Base-by-base conservation (phyloP, 2,888 invertebrate species). In the Pachymerium ferrugineum region DNA sequence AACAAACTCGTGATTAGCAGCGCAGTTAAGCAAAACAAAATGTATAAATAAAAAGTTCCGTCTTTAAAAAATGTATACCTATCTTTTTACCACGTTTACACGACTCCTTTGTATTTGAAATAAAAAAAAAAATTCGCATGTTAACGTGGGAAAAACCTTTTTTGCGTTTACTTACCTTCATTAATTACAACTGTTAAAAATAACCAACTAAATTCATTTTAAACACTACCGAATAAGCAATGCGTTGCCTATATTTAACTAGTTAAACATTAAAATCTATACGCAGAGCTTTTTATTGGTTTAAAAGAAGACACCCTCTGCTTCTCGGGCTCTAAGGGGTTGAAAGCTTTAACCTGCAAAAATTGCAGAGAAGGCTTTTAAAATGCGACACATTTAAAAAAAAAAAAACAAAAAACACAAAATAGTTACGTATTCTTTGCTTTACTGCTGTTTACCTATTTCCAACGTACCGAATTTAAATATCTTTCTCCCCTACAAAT, bases 311-410 rank as follows among this genome's bases (percentile, higher is more conserved):
- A 67, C 68, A 73, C 73, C 67, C 68, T 68, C 67, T 73, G 68
- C 73, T 73, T 68, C 73, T 33, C 29, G 73, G 72, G 68, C 16
- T 54, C 73, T 73, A 28, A 67, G 47, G 28, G 29, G 73, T 31
- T 73, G 73, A 28, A 25, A 73, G 33, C 67, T 73, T 73, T 73
- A 73, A 73, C 73, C 73, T 73, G 73, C 73, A 73, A 73, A 71
- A 73, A 73, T 68, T 73, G 73, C 73, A 73, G 73, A 33, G 70
- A 72, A 72, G 35, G 47, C 72, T 42, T 72, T 72, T 72, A 71
- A 71, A n/a, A 35, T 35, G 16, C 71, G 35, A 62, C 22, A 62
- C 22, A 71, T 30, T 54, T 62, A 16, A 19, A 54, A 54, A 73
- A 73, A 6, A 54, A 19, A 47, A 72, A 35, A 29, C 35, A 70